Base-by-base conservation (phyloP, 2,797 vertebrate species). In the Eurystomus glaucurus region DNA sequence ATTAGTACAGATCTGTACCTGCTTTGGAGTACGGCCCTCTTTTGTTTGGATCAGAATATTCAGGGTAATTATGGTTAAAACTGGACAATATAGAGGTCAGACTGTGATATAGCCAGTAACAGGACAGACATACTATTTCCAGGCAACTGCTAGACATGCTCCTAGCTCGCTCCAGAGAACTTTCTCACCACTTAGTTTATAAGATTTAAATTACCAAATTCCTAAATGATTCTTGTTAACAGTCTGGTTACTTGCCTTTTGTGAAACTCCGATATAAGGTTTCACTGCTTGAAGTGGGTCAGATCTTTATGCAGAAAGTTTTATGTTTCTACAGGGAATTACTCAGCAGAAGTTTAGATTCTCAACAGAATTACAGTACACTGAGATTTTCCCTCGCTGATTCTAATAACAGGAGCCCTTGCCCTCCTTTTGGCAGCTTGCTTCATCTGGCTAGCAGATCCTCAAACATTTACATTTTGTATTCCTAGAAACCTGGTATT, bases 311-410 rank as follows among this genome's bases (percentile, higher is more conserved):
- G 0, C 17, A n/a, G 22, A 46, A 65, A 37, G 16, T 58, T 84
- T 77, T 89, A 22, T 41, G 28, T 87, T 95, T 52, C 79, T 66
- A 3, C 6, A 11, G 62, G 31, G 62, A 90, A 76, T 92, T 87
- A 57, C 25, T 79, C 83, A 72, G 79, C 58, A 90, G 48, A 69
- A 90, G 11, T 81, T 91, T n/a, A 22, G 51, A 72, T 93, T 90
- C 79, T 50, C 72, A 69, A 18, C 12, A 88, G 87, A 70, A 71
- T 61, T 68, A 28, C 2, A 2, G 23, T 43, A 33, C 21, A 11
- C 23, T 65, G 48, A 48, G 35, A 41, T 50, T 68, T 69, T 60
- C 55, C 52, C 37, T 77, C 0, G 0, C 20, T 21, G 19, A 55
- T 18, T 60, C 43, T 43, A 65, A 26, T 1, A 85, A 37, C 7